These are phyloP conservation scores for Turritopsis rubra DNA, from an alignment of 30 jellyfish, hydroid and myxozoan species.

Conservation along the genomic window DNA sequence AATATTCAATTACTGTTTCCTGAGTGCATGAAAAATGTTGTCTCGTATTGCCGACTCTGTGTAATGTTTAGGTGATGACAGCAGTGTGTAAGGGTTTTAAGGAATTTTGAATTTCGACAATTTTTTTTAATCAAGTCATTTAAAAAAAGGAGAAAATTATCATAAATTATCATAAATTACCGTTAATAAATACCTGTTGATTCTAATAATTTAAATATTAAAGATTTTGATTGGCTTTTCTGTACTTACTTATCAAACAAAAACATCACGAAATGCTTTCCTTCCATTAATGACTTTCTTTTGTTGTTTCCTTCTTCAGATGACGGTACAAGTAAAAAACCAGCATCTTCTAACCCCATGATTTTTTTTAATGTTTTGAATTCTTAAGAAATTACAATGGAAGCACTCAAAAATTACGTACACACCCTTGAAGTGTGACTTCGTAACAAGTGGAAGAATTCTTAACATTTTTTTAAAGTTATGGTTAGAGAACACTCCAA, in stretches of 20 bases:
- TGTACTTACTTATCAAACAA: constrained; percentile 63
- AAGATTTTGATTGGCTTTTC: background rate
- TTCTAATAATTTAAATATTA: background rate
- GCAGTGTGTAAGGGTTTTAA: background rate
- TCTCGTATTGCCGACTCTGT: background rate
- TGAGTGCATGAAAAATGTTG: background rate
- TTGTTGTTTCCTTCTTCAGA: background rate
- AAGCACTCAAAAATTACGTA: background rate
- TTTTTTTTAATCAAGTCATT: background rate
- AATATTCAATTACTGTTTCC: background rate
- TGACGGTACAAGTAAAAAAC: background rate
- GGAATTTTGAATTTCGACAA: background rate
- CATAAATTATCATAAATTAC: background rate
- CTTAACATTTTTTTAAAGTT: background rate
- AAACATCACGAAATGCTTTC: constrained; percentile 71
- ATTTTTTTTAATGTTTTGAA: background rate
- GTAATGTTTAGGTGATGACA: background rate
- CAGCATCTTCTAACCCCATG: constrained; percentile 8
- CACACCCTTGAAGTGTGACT: too few relatives aligned
- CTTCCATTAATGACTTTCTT: constrained; percentile 45
- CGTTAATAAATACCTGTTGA: background rate
- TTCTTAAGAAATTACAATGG: background rate
- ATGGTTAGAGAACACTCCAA: background rate
- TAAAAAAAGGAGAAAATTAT: background rate
- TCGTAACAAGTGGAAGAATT: background rate